Conservation (phyloP, 2,797 vertebrate species). For the Halcyon badia region DNA sequence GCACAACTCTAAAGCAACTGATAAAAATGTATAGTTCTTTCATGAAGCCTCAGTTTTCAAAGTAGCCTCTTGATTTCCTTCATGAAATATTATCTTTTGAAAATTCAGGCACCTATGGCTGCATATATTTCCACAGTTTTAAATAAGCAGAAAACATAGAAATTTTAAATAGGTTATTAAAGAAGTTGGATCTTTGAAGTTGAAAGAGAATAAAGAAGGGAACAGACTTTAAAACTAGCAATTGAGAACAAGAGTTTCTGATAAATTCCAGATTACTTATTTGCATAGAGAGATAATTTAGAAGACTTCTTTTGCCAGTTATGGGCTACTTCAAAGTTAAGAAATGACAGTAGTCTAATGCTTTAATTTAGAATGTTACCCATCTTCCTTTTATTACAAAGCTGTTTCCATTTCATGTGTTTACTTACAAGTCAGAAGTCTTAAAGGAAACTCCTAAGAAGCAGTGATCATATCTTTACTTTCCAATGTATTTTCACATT, state of each 20-base stretch:
- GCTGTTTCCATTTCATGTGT: background rate
- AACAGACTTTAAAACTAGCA: constrained; percentile 7
- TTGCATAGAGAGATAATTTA: background rate
- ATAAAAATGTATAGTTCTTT: constrained; percentile 55
- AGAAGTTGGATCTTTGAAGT: background rate
- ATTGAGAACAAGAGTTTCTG: background rate
- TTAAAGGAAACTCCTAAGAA: background rate
- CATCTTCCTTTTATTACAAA: background rate
- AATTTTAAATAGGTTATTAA: background rate
- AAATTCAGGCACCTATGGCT: constrained; percentile 17
- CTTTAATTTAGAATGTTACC: background rate
- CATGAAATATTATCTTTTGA: constrained; percentile 43
- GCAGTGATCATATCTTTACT: background rate
- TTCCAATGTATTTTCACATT: background rate
- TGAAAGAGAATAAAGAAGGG: background rate
- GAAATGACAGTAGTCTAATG: background rate
- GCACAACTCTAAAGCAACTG: background rate
- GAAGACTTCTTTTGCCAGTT: background rate
- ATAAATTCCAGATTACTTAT: background rate
- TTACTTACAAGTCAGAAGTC: background rate
- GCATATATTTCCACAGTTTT: constrained; percentile 34
- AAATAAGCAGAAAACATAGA: background rate
- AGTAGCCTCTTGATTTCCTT: constrained; percentile 21
- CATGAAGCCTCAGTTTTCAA: constrained; percentile 40
- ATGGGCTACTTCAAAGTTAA: background rate